Evolutionary conservation across 2,797 vertebrate genomes (phyloP).

Genomic region (Paramormyrops hopkinsi): DNA sequence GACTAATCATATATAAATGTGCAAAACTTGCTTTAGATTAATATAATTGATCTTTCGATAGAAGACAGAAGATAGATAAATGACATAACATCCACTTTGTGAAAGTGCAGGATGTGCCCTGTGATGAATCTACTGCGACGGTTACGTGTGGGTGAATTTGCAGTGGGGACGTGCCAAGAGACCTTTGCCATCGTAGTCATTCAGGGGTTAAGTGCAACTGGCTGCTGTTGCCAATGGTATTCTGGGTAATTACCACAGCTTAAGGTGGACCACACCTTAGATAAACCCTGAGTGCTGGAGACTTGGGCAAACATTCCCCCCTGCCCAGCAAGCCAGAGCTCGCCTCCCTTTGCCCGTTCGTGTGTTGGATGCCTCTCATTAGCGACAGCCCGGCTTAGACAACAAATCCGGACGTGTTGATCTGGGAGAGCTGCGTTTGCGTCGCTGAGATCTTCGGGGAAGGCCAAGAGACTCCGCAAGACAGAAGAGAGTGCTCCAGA

Average conservation of each 20-base stretch:
- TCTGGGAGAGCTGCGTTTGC: constrained; percentile 29
- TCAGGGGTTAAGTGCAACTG: constrained; percentile 43
- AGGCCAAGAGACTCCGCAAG: not conserved
- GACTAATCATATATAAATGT: not conserved
- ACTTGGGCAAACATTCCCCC: constrained; percentile 87
- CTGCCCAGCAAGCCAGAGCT: constrained; percentile 75
- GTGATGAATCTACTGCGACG: not conserved
- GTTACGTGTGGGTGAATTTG: not conserved
- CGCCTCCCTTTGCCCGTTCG: constrained; percentile 45
- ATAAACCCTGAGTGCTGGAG: constrained; percentile 80
- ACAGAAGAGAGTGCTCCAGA: not conserved
- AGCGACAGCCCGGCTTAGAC: not conserved
- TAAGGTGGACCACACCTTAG: constrained; percentile 87
- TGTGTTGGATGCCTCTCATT: not conserved
- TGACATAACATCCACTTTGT: not conserved
- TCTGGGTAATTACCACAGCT: constrained; percentile 78
- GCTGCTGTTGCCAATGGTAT: constrained; percentile 63
- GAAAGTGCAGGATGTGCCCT: not conserved
- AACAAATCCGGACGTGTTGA: constrained; percentile 61
- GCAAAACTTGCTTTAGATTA: not conserved
- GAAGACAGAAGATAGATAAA: not conserved
- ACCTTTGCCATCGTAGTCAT: not conserved
- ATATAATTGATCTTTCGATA: not conserved
- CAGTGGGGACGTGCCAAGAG: not conserved
- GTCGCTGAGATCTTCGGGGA: not conserved